A percentile compares a stretch with the other conserved stretches of the same genome.
These are phyloP conservation scores for Diploscapter pachys DNA, from an alignment of 1,140 invertebrate species.

Conservation along the genomic window DNA sequence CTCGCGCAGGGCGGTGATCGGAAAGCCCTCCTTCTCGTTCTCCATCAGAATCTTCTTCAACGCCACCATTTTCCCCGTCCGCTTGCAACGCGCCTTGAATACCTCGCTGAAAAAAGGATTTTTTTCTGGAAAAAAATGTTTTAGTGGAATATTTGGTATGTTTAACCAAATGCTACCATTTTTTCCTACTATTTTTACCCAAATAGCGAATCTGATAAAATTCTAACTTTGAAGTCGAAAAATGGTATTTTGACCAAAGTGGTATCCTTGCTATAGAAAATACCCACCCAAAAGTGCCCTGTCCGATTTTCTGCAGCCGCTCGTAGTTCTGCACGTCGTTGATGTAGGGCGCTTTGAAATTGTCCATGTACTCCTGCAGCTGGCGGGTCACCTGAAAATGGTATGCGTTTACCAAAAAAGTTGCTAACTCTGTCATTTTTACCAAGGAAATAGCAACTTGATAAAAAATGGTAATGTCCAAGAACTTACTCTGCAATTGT, in stretches of 20 bases:
- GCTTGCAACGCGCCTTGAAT: constrained; percentile 87
- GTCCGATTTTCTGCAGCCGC: constrained; percentile 93
- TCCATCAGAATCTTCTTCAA: constrained; percentile 99
- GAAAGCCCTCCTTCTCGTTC: constrained; percentile 99
- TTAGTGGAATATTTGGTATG: background rate
- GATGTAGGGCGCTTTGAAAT: constrained; percentile 83
- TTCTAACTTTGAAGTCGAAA: constrained; percentile 11
- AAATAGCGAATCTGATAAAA: background rate
- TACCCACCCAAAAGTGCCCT: constrained; percentile 82
- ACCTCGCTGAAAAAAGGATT: constrained; percentile 74
- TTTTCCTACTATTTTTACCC: background rate
- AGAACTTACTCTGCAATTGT: too few relatives aligned
- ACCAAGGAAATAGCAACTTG: too few relatives aligned
- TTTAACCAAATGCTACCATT: background rate
- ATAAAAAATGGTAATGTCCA: too few relatives aligned
- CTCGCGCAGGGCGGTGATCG: constrained; percentile 93
- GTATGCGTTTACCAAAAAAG: too few relatives aligned
- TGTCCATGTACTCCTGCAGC: constrained; percentile 68
- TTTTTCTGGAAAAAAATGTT: background rate
- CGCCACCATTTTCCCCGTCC: constrained; percentile 85
- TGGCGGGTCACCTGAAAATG: constrained; percentile 18
- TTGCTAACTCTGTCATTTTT: too few relatives aligned
- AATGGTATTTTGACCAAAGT: constrained; percentile 14
- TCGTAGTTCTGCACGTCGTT: constrained; percentile 90
- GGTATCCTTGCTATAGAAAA: constrained; percentile 18